phyloP scores from a whole-genome alignment of 2,113 vertebrate genomes.

The Orthonyx spaldingii region DNA sequence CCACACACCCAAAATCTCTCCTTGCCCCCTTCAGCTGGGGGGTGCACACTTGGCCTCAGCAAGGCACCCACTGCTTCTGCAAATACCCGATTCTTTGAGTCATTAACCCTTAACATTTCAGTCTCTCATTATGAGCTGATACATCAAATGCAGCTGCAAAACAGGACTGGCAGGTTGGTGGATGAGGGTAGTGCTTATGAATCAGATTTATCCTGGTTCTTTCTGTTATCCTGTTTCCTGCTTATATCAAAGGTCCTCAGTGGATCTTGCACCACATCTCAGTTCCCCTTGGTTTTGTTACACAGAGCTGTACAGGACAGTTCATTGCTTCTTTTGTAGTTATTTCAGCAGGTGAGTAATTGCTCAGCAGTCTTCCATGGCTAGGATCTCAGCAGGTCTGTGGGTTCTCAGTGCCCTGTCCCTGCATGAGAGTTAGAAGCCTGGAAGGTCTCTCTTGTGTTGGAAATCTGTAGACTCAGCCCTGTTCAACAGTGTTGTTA shows the following conservation, averaged over 20 bases:
- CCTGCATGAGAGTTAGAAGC: neutral
- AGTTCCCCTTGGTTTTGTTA: neutral
- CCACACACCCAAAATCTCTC: neutral
- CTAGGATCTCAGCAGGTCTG: neutral
- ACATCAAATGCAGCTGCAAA: neutral
- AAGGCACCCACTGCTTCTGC: neutral
- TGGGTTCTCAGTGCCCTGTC: neutral
- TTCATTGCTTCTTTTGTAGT: neutral
- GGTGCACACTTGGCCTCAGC: neutral
- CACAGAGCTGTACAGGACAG: neutral
- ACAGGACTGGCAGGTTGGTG: neutral
- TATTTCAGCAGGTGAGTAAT: neutral
- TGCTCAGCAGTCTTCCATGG: neutral
- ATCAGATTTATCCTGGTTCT: neutral
- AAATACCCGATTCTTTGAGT: neutral
- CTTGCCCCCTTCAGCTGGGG: neutral
- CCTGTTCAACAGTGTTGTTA: neutral
- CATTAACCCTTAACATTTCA: neutral
- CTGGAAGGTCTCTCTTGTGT: neutral
- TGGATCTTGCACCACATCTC: neutral
- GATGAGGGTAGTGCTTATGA: neutral
- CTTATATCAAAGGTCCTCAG: neutral
- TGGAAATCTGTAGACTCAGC: neutral
- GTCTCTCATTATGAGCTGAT: neutral
- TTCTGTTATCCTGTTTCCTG: neutral